phyloP scores from a whole-genome alignment of 2,797 vertebrate genomes.

The Enteromius fasciolatus region DNA sequence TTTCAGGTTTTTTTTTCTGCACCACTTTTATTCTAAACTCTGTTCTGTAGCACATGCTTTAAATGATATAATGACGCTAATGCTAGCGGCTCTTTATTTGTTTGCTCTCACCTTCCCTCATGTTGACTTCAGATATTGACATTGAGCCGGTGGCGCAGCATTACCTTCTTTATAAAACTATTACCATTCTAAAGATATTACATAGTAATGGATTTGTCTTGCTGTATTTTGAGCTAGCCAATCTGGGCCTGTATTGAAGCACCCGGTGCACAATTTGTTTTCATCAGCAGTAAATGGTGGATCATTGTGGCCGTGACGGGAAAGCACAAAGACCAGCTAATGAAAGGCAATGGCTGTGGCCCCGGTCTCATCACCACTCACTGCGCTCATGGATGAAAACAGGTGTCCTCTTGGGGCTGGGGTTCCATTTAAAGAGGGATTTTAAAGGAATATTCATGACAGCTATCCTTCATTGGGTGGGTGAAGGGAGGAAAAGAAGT shows the following conservation, averaged over 20 bases:
- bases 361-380: conserved; percentile 54
- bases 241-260: conserved; percentile 59
- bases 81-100: background rate
- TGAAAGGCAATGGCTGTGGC: conserved; percentile 63
- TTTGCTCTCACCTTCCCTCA: conserved; percentile 15
- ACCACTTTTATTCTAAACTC: background rate
- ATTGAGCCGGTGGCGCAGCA: conserved; percentile 1
- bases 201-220: conserved; percentile 53
- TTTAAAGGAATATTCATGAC: conserved; percentile 83
- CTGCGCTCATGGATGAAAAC: conserved; percentile 56
- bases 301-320: conserved; percentile 60
- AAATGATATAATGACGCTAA: background rate
- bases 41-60: background rate
- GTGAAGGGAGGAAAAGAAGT: conserved; percentile 30
- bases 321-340: conserved; percentile 63
- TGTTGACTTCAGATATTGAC: conserved; percentile 29
- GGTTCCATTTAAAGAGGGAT: conserved; percentile 58
- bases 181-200: conserved; percentile 59
- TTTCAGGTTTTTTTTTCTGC: background rate
- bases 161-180: conserved; percentile 46
- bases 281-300: conserved; percentile 65
- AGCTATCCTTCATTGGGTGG: conserved; percentile 63
- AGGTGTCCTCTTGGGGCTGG: conserved; percentile 56
- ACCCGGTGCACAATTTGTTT: conserved; percentile 64
- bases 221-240: conserved; percentile 51